These are phyloP conservation scores for Drosophila sp. DNA, from an alignment of 1,140 invertebrate genomes.

Conservation along the genomic window DNA sequence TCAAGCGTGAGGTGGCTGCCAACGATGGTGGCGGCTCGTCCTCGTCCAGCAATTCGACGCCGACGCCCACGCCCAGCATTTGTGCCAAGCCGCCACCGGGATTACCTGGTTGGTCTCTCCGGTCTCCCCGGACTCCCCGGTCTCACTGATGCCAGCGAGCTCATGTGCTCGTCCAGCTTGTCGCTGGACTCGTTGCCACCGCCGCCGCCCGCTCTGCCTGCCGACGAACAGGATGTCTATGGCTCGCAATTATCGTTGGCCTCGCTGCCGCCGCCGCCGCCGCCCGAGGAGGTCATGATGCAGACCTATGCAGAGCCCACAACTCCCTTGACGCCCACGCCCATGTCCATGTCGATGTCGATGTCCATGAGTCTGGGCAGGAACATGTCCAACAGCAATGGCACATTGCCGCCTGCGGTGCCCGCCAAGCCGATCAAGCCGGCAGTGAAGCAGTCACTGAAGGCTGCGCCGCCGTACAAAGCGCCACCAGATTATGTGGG, in stretches of 20 bases:
- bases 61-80: constrained; percentile 79
- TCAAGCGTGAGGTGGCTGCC: constrained; percentile 40
- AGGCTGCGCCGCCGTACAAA: constrained; percentile 82
- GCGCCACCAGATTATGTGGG: constrained; percentile 83
- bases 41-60: constrained; percentile 80
- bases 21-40: constrained; percentile 63
- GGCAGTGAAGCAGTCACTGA: constrained; percentile 67
- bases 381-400: constrained; percentile 58
- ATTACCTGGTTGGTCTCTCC: too few species aligned
- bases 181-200: constrained; percentile 91
- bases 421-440: constrained; percentile 81
- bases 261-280: constrained; percentile 88
- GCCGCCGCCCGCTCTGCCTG: constrained; percentile 88
- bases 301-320: constrained; percentile 47
- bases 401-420: constrained; percentile 71
- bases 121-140: constrained; percentile 39
- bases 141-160: constrained; percentile 48
- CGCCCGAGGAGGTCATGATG: constrained; percentile 85
- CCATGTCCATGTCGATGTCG: constrained; percentile 48
- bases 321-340: constrained; percentile 40
- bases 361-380: constrained; percentile 32
- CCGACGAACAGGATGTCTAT: constrained; percentile 87
- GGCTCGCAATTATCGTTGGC: constrained; percentile 89
- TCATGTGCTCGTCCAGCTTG: constrained; percentile 90
- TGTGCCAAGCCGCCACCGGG: constrained; percentile 74